These are phyloP conservation scores for Cistogaster globosa DNA, from an alignment of 2,888 invertebrate genomes.

Conservation along the genomic window DNA sequence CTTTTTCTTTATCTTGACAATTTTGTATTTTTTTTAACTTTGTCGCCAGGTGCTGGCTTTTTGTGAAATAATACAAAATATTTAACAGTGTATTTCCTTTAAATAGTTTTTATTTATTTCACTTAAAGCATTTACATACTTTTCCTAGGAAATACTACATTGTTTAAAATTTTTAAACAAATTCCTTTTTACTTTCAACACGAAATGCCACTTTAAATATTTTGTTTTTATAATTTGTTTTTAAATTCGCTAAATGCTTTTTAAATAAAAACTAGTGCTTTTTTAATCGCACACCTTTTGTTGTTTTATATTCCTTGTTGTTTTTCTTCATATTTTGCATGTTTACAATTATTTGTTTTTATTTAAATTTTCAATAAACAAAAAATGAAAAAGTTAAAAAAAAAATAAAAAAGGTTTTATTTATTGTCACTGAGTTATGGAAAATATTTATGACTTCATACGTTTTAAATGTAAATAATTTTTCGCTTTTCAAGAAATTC, in stretches of 20 bases:
- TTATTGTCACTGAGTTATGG: not conserved
- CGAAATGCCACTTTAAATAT: not conserved
- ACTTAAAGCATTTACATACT: too few species aligned
- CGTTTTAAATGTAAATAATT: too few species aligned
- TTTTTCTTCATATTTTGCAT: not conserved
- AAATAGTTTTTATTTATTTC: too few species aligned
- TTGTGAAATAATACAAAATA: too few species aligned
- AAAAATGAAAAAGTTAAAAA: not conserved
- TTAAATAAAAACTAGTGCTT: conserved; percentile 38
- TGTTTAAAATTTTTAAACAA: conserved; percentile 21
- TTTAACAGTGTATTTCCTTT: too few species aligned
- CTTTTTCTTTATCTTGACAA: not conserved
- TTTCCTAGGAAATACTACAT: not conserved
- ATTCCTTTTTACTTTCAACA: not conserved
- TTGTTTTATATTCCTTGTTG: not conserved
- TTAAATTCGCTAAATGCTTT: not conserved
- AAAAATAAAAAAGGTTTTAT: not conserved
- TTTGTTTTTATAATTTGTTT: not conserved
- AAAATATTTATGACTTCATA: not conserved
- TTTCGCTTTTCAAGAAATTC: too few species aligned
- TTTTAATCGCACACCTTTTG: conserved; percentile 21
- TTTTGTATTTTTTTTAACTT: too few species aligned
- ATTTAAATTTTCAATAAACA: too few species aligned
- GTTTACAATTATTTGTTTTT: too few species aligned
- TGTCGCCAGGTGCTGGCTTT: too few species aligned